Base-by-base conservation (phyloP, 2,888 invertebrate genomes). In the Pyralis farinalis region DNA sequence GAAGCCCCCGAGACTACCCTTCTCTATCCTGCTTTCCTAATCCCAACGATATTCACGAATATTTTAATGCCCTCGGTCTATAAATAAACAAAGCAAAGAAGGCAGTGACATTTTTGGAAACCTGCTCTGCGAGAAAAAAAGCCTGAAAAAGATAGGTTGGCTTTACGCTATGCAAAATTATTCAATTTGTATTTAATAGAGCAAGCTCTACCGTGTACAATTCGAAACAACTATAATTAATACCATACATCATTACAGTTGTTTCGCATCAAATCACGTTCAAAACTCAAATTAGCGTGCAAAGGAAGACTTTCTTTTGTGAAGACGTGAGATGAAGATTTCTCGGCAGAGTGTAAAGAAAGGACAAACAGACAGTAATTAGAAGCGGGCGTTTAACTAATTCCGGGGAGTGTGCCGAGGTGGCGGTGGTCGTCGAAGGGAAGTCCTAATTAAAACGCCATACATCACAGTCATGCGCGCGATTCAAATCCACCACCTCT, bases 371-470 rank as follows among this genome's bases (percentile, higher is more conserved):
- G 43, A 44, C 33, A 37, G 31, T 36, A 33, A 37, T 43, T 34
- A 38, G 31, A 43, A 25, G 46, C 16, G 38, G 25, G 45, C 42
- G 46, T 47, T 43, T 41, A 36, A 27, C 43, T 36, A 40, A 37
- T 37, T 31, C 38, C 29, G 42, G 44, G n/a, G 25, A 28, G 7
- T 16, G 22, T 34, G 10, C 29, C 37, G 38, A 40, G 46, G 43
- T 40, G 36, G 40, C 37, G 46, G 43, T 40, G 36, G 40, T 33
- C 49, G 39, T 28, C 58, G 16, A 38, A 33, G 61, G 86, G 84
- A 86, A 83, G 77, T 78, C 72, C 80, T 82, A 81, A 87, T 87
- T 87, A 86, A 87, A 87, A 78, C 74, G 58, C 73, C 73, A 77
- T 87, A 79, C 76, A 82, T 86, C 85, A 85, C 70, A 55, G 63